These are phyloP conservation scores for Tinea trinotella DNA, from an alignment of 2,888 invertebrate genomes.

Conservation along the genomic window DNA sequence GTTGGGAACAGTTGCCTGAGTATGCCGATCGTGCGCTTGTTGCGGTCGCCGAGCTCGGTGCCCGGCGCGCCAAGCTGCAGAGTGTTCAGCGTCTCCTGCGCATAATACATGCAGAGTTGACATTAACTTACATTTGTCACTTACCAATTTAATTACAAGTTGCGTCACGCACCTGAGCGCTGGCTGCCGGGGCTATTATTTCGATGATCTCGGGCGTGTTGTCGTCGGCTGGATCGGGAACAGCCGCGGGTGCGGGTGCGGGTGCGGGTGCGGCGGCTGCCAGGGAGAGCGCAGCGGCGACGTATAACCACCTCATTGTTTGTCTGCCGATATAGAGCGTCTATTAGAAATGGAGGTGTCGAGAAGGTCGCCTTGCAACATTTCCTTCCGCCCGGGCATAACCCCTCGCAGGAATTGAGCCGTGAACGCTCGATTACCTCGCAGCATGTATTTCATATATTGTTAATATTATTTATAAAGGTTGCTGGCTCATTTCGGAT, in stretches of 20 bases:
- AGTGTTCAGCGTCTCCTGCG: constrained; percentile 77
- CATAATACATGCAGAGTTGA: background rate
- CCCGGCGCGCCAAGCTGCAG: constrained; percentile 78
- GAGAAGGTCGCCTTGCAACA: background rate
- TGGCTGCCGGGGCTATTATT: constrained; percentile 64
- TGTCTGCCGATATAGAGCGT: background rate
- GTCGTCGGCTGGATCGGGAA: constrained; percentile 37
- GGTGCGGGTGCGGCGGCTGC: constrained; percentile 25
- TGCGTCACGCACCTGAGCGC: constrained; percentile 47
- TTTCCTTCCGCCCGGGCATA: background rate
- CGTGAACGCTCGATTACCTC: background rate
- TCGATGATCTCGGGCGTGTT: constrained; percentile 62
- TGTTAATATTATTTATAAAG: background rate
- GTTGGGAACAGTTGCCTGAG: constrained; percentile 81
- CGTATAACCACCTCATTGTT: background rate
- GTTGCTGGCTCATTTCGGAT: background rate
- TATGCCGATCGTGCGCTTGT: constrained; percentile 84
- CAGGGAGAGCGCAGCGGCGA: constrained; percentile 22
- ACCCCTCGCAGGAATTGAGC: background rate
- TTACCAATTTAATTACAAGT: background rate
- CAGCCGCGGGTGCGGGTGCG: constrained; percentile 33
- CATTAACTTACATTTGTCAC: background rate
- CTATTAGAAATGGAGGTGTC: background rate
- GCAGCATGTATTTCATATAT: background rate
- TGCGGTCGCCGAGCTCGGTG: constrained; percentile 76